A percentile compares a stretch with the other conserved stretches of the same genome.
These are phyloP conservation scores for Volucella inflata DNA, from an alignment of 2,888 invertebrate genomes.

Conservation along the genomic window DNA sequence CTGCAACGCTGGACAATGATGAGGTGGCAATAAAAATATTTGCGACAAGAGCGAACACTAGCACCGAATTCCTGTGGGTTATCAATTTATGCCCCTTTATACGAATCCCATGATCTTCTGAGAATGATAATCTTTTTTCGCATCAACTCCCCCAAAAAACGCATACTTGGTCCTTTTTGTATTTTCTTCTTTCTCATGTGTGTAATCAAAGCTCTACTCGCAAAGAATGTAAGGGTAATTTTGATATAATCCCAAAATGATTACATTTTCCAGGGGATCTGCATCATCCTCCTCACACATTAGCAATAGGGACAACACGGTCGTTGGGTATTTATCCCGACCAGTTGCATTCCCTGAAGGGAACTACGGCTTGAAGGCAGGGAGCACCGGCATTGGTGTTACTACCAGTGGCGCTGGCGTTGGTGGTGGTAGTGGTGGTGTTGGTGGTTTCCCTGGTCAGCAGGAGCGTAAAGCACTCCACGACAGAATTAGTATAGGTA, in stretches of 20 bases:
- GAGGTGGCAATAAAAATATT: conserved; percentile 75
- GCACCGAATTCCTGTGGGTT: conserved; percentile 67
- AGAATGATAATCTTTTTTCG: conserved; percentile 63
- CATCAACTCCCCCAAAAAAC: conserved; percentile 31
- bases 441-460: conserved; percentile 28
- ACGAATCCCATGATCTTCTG: conserved; percentile 48
- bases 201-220: conserved; percentile 59
- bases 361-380: conserved; percentile 60
- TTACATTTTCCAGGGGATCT: conserved; percentile 71
- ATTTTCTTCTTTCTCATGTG: conserved; percentile 12
- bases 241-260: conserved; percentile 68
- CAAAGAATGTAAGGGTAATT: conserved; percentile 61
- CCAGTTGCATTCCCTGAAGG: conserved; percentile 70
- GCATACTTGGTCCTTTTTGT: conserved; percentile 14
- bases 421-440: conserved; percentile 14
- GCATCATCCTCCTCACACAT: conserved; percentile 53
- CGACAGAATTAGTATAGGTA: conserved; percentile 68
- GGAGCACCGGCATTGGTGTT: conserved; percentile 34
- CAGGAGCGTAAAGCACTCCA: conserved; percentile 61
- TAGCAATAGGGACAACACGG: conserved; percentile 27
- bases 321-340: conserved; percentile 58
- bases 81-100: conserved; percentile 72
- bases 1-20: conserved; percentile 45
- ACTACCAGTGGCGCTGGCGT: conserved; percentile 18
- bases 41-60: conserved; percentile 31